Percentiles rank a stretch among this genome's conserved stretches.
Evolutionary conservation across 2,888 invertebrate species (phyloP).

Genomic region (Peribatodes rhomboidaria): DNA sequence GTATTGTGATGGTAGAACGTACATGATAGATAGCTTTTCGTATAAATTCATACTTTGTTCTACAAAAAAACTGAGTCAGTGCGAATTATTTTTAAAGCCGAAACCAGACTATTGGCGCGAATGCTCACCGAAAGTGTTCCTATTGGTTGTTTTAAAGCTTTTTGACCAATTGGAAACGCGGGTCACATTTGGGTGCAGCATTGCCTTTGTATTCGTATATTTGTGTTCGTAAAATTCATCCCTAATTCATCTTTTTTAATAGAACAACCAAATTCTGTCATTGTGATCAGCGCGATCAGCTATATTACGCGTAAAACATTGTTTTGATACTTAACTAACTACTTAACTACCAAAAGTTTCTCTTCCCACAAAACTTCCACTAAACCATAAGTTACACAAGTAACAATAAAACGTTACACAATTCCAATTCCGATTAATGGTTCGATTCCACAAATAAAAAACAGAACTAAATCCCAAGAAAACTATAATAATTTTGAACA

Average conservation of each 20-base stretch:
- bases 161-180: too few relatives aligned
- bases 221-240: too few relatives aligned
- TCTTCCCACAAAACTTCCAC: conserved; percentile 7
- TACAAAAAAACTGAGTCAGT: too few relatives aligned
- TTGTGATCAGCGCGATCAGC: background rate
- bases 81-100: too few relatives aligned
- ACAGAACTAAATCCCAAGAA: conserved; percentile 50
- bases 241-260: background rate
- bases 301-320: conserved; percentile 5
- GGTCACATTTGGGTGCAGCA: too few relatives aligned
- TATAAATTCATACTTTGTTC: background rate
- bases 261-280: background rate
- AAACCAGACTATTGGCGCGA: too few relatives aligned
- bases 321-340: too few relatives aligned
- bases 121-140: too few relatives aligned
- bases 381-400: conserved; percentile 7
- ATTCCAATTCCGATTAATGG: conserved; percentile 25
- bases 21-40: background rate
- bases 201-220: too few relatives aligned
- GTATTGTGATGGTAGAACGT: background rate
- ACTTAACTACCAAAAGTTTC: background rate
- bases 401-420: conserved; percentile 31
- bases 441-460: conserved; percentile 35
- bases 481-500: conserved; percentile 54
- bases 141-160: too few relatives aligned